Percentiles rank a stretch among this genome's conserved stretches.
phyloP scores from a whole-genome alignment of 53 echinoderm and acorn worm genomes.

The Patiria pectinifera region DNA sequence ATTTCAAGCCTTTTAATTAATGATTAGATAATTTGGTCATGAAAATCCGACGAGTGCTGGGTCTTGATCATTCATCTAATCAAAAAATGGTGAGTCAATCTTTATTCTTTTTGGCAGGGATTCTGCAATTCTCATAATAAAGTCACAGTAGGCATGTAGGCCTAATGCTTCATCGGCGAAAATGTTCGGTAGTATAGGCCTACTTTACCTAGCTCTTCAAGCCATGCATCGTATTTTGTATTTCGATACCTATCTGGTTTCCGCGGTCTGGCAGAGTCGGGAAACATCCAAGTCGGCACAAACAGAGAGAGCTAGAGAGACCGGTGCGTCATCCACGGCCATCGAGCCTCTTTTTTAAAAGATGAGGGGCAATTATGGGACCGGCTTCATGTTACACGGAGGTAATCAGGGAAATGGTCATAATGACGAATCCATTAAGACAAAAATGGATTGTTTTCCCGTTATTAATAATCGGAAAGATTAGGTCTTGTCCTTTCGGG shows the following conservation, averaged over 20 bases:
- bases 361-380: neutral
- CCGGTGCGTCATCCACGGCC: neutral
- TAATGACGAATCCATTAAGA: constrained; percentile 59
- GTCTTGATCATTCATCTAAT: neutral
- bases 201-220: neutral
- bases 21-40: neutral
- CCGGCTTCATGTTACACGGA: constrained; percentile 48
- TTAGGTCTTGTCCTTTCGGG: neutral
- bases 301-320: neutral
- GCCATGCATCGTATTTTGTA: neutral
- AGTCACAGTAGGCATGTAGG: too few species aligned
- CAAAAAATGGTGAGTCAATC: neutral
- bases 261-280: neutral
- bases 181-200: neutral
- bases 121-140: neutral
- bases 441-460: constrained; percentile 50
- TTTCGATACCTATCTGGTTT: constrained; percentile 15
- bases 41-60: neutral
- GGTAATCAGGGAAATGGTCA: constrained; percentile 58
- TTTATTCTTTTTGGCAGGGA: neutral
- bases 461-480: constrained; percentile 21
- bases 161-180: too few species aligned
- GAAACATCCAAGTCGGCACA: neutral
- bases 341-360: neutral
- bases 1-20: neutral